These are phyloP conservation scores for Channa striata DNA, from an alignment of 2,797 vertebrate genomes.

Conservation along the genomic window DNA sequence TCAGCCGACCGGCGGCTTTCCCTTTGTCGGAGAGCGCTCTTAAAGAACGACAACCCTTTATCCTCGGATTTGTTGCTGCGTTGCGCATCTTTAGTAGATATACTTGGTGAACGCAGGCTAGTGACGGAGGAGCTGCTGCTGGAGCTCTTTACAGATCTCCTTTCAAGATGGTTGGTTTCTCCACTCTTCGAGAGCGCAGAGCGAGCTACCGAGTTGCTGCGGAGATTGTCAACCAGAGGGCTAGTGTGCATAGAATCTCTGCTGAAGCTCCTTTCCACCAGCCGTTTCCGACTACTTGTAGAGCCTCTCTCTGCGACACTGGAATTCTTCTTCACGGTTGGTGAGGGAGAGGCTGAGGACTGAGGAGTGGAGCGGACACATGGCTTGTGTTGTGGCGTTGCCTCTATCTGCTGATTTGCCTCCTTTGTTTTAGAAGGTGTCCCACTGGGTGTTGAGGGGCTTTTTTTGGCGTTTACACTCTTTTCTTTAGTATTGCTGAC, in stretches of 20 bases:
- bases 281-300: constrained; percentile 81
- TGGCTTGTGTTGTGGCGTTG: constrained; percentile 83
- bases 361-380: constrained; percentile 81
- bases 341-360: constrained; percentile 83
- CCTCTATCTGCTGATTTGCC: constrained; percentile 48
- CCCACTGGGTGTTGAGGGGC: constrained; percentile 82
- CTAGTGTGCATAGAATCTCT: constrained; percentile 90
- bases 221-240: constrained; percentile 85
- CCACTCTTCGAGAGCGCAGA: constrained; percentile 79
- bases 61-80: constrained; percentile 94
- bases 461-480: constrained; percentile 82
- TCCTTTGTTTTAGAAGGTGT: constrained; percentile 88
- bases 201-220: constrained; percentile 77
- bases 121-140: constrained; percentile 93
- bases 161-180: constrained; percentile 78
- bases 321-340: constrained; percentile 81
- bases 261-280: constrained; percentile 89
- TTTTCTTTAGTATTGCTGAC: constrained; percentile 87
- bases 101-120: constrained; percentile 90
- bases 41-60: constrained; percentile 97
- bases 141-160: constrained; percentile 88
- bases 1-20: constrained; percentile 94
- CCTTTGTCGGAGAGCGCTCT: constrained; percentile 93
- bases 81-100: constrained; percentile 84
- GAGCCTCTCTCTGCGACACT: constrained; percentile 71